Evolutionary conservation across 2,888 invertebrate genomes (phyloP).

Genomic region (Drosophila phalerata): DNA sequence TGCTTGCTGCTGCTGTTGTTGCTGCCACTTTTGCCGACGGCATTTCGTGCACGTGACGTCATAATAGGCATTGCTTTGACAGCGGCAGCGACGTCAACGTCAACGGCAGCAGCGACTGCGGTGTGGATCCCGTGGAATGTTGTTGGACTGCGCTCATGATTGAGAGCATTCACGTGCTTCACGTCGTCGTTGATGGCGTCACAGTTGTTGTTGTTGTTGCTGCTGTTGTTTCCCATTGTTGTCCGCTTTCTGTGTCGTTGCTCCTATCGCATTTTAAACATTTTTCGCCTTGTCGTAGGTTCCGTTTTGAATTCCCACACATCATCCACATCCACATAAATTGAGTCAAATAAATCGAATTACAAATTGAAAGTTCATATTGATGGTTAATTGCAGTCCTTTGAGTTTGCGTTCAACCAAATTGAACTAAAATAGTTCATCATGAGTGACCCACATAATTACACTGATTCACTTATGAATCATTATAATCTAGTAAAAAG

Average conservation of each 20-base stretch:
- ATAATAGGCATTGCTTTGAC: conserved; percentile 40
- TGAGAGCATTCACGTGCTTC: conserved; percentile 81
- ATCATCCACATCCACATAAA: not conserved
- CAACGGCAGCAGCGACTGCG: conserved; percentile 7
- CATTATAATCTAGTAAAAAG: conserved; percentile 2
- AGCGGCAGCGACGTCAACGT: not conserved
- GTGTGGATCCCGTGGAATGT: conserved; percentile 63
- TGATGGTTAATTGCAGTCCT: conserved; percentile 1
- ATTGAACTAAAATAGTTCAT: conserved; percentile 6
- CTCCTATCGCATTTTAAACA: conserved; percentile 36
- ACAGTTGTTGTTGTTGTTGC: conserved; percentile 13
- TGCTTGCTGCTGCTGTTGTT: not conserved
- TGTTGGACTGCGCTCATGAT: conserved; percentile 59
- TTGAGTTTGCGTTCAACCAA: not conserved
- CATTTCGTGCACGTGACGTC: conserved; percentile 73
- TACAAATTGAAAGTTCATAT: conserved; percentile 1
- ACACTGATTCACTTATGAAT: not conserved
- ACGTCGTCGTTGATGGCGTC: conserved; percentile 55
- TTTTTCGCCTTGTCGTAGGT: conserved; percentile 65
- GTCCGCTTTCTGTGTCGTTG: conserved; percentile 29
- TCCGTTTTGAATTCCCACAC: conserved; percentile 4
- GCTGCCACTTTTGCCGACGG: conserved; percentile 70
- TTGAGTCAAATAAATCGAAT: conserved; percentile 10
- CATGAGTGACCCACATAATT: conserved; percentile 5
- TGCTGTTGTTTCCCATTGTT: conserved; percentile 28